Base-by-base conservation (phyloP, 1,140 invertebrate genomes). In the Pentalonia nigronervosa region DNA sequence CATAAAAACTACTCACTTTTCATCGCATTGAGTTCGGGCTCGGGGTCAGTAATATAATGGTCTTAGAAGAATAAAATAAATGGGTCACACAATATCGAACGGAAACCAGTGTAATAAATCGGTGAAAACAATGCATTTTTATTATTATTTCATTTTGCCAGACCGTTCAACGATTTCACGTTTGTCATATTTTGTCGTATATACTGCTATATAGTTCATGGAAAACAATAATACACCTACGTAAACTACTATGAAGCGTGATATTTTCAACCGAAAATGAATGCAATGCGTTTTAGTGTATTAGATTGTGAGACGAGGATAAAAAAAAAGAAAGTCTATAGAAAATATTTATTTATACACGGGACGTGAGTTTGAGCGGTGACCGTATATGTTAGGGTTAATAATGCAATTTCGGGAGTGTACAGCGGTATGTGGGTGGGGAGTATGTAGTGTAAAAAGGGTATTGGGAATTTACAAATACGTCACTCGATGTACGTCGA, bases 391-490 rank as follows among this genome's bases (percentile, higher is more conserved):
- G n/a, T 8, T 36, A 21, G 47, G 20, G 86, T 88, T 88, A 50
- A 88, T 88, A 88, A 88, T 53, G 20, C 86, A 23, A 53, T 50
- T 17, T 8, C 23, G 47, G 47, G 47, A n/a, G 47, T 45, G 47
- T 45, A 48, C 47, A 3, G 30, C 11, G 11, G 47, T 34, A 8
- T 30, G 30, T 67, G 60, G 11, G 60, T 67, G 30, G 30, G 60
- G 11, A 60, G 34, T n/a, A 21, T 48, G 86, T 11, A 53, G 21
- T 48, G 45, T 87, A 89, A 89, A 89, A 89, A 89, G 87, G 87
- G 87, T 89, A 89, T 89, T 23, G 89, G 53, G 2, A 90, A 45
- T 45, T 90, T 60, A 2, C 36, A n/a, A 36, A 53, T 23, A 60
- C 53, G 89, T 90, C 53, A 60, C 89, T 60, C 9, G 34, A 30